phyloP scores from a whole-genome alignment of 2,888 invertebrate species.

The Prenolepis imparis region DNA sequence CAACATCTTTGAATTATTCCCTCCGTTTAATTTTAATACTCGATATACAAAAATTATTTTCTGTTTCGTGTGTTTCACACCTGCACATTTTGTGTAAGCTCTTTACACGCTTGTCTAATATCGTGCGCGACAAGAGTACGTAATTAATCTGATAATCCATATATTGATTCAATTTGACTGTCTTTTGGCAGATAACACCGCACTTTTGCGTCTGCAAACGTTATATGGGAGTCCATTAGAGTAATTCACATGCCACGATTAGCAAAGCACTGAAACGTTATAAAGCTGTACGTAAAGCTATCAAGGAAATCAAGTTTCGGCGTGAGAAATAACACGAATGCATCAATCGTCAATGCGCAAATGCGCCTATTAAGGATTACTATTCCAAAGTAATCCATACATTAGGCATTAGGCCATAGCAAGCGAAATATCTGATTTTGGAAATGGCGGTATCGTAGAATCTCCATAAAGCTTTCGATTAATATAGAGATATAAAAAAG shows the following conservation, averaged over 20 bases:
- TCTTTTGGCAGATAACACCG: constrained; percentile 52
- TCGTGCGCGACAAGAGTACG: neutral
- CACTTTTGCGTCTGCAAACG: constrained; percentile 36
- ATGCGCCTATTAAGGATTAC: constrained; percentile 26
- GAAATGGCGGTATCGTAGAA: neutral
- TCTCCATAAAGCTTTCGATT: neutral
- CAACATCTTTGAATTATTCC: neutral
- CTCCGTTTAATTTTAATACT: neutral
- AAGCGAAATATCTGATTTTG: neutral
- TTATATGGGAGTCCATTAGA: constrained; percentile 62
- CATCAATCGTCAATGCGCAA: constrained; percentile 51
- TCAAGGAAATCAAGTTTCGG: constrained; percentile 63
- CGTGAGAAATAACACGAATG: constrained; percentile 61
- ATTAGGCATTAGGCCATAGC: neutral
- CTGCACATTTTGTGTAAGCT: neutral
- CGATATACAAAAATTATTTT: neutral
- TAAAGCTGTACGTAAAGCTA: constrained; percentile 55
- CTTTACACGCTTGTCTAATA: neutral
- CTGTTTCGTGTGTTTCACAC: neutral
- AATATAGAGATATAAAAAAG: neutral
- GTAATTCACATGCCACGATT: constrained; percentile 64
- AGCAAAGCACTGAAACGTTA: constrained; percentile 58
- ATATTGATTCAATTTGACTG: constrained; percentile 45
- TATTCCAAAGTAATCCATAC: constrained; percentile 19
- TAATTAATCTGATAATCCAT: constrained; percentile 58